Percentiles rank a stretch among this genome's conserved stretches.
Conservation (phyloP, 2,797 vertebrate species). For the Cuniculus paca region DNA sequence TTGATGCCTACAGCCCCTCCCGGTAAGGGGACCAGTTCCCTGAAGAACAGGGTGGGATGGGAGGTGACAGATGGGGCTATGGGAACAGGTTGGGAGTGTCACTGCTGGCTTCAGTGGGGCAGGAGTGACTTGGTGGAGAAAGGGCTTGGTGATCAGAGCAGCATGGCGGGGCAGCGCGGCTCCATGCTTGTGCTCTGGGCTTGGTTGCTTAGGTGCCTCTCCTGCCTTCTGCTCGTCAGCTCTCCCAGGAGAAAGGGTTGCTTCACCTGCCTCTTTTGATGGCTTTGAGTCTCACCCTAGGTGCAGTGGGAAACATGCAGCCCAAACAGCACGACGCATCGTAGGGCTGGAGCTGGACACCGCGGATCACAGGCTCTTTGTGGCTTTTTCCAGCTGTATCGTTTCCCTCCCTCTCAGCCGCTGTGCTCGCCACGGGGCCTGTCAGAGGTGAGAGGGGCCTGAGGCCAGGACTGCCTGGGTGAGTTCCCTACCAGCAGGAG, state of each 20-base stretch:
- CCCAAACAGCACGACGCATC: slow-evolving; percentile 89
- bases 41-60: not conserved
- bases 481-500: not conserved
- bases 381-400: slow-evolving; percentile 94
- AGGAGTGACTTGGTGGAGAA: not conserved
- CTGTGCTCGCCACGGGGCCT: slow-evolving; percentile 90
- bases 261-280: not conserved
- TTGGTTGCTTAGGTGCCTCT: not conserved
- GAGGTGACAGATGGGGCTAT: not conserved
- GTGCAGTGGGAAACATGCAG: slow-evolving; percentile 90
- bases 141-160: not conserved
- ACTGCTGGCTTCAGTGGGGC: not conserved
- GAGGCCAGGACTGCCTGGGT: not conserved
- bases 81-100: not conserved
- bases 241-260: not conserved
- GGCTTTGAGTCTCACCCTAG: slow-evolving; percentile 82
- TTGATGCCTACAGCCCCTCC: slow-evolving; percentile 93
- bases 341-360: slow-evolving; percentile 94
- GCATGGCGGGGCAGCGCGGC: not conserved
- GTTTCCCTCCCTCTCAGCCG: slow-evolving; percentile 93
- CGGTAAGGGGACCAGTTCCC: slow-evolving; percentile 87
- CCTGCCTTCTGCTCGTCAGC: not conserved
- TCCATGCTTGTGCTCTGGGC: not conserved
- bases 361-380: slow-evolving; percentile 93
- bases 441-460: slow-evolving; percentile 91